phyloP scores from a whole-genome alignment of 1,140 invertebrate species.

The Temnothorax curvispinosus region DNA sequence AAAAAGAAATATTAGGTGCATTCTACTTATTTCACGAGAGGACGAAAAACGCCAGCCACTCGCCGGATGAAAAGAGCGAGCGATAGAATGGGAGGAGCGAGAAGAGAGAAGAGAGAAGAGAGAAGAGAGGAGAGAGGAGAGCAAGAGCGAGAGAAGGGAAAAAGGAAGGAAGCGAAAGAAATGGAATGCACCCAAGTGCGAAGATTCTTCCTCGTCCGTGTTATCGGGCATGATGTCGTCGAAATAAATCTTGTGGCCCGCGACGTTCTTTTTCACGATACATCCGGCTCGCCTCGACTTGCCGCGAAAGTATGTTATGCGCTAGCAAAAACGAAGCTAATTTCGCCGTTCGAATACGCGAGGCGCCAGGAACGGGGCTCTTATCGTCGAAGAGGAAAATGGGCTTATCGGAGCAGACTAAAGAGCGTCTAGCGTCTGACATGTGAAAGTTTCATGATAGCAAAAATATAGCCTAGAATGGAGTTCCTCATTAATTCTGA shows the following conservation, averaged over 20 bases:
- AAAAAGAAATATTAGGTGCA: constrained; percentile 49
- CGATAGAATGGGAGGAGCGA: constrained; percentile 5
- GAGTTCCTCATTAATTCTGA: too few species aligned
- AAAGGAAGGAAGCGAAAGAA: constrained; percentile 48
- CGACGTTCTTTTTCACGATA: constrained; percentile 39
- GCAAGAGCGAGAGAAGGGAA: background rate
- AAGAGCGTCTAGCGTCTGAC: background rate
- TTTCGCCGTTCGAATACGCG: constrained; percentile 36
- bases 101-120: background rate
- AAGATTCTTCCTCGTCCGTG: constrained; percentile 55
- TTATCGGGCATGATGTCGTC: constrained; percentile 63
- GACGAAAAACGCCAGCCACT: constrained; percentile 35
- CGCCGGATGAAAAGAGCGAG: constrained; percentile 5
- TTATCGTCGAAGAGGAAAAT: constrained; percentile 19
- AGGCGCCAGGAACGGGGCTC: background rate
- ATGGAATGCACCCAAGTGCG: constrained; percentile 56
- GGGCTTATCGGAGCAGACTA: constrained; percentile 4
- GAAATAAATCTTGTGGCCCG: constrained; percentile 53
- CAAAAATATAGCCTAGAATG: background rate
- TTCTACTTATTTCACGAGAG: constrained; percentile 47
- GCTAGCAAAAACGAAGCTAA: constrained; percentile 47
- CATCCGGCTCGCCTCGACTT: constrained; percentile 23
- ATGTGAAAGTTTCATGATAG: background rate
- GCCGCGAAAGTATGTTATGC: constrained; percentile 40
- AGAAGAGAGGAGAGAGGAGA: background rate